Base-by-base conservation (phyloP, 2,888 invertebrate species). In the Drosophila gaucha region DNA sequence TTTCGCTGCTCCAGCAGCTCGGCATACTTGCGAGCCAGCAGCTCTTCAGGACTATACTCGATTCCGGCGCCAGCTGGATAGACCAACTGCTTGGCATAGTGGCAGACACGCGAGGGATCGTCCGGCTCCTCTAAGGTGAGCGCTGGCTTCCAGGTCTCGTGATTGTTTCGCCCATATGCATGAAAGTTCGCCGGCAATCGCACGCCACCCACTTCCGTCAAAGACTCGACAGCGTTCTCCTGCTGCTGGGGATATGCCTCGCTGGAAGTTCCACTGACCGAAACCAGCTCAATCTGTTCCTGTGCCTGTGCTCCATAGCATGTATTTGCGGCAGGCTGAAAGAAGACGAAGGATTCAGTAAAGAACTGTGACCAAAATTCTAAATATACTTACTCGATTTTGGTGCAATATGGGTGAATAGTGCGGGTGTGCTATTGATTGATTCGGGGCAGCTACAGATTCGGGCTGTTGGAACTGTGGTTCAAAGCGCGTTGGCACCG, bases 61-160 rank as follows among this genome's bases (percentile, higher is more conserved):
- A 85, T 74, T 9, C 87, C 89, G 3, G 89, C 85, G 2, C 90
- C 90, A 0, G 86, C 78, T 0, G 92, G 91, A 74, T 92, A 92
- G 0, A 92, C 91, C 8, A 86, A 30, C 20, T 88, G 69, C 63
- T 92, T 91, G 35, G 89, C 89, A 84, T 92, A 92, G 41, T 89
- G 88, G 54, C 92, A 92, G 6, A 86, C 68, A n/a, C 89, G 89
- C 52, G 89, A 89, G 2, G 91, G 90, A 75, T 92, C 92, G 20
- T 86, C 90, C 0, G 92, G 91, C 62, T 92, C 92, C 44, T 92
- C 92, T 1, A 92, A 67, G 35, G 88, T 91, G 16, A 92, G 63
- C 2, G 90, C 89, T n/a, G 91, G 91, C 59, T 89, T 90, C 92
- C 92, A 92, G 18, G 89, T 89, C 66, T 92, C 92, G 62, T 90